Percentiles rank a stretch among this genome's conserved stretches.
Evolutionary conservation across 1,140 invertebrate species (phyloP).

Genomic region (Babylonia areolata): DNA sequence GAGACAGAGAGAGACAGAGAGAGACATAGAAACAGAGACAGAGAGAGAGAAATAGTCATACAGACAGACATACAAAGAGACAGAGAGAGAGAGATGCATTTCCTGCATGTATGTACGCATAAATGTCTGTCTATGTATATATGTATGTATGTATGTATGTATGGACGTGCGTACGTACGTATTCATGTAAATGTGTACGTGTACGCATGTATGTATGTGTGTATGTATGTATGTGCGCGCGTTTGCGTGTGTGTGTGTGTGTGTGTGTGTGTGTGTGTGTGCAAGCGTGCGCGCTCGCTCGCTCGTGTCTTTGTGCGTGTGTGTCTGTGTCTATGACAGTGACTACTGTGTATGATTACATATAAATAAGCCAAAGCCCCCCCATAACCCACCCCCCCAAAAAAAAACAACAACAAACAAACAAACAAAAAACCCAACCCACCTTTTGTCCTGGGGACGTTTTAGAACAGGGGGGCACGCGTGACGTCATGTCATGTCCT

Average conservation of each 20-base stretch:
- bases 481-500: too few species aligned
- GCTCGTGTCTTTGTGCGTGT: not conserved
- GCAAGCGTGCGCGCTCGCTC: not conserved
- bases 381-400: too few species aligned
- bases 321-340: not conserved
- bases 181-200: not conserved
- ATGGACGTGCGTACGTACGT: not conserved
- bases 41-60: too few species aligned
- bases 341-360: not conserved
- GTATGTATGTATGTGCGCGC: not conserved
- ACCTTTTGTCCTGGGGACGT: not conserved
- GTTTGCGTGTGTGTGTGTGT: conserved; percentile 14
- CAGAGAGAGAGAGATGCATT: too few species aligned
- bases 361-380: too few species aligned
- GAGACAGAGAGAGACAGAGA: too few species aligned
- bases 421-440: too few species aligned
- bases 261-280: not conserved
- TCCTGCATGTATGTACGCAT: not conserved
- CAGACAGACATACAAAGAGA: too few species aligned
- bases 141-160: not conserved
- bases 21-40: too few species aligned
- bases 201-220: not conserved
- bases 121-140: not conserved
- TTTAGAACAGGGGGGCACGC: too few species aligned
- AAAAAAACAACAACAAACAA: too few species aligned